A percentile compares a stretch with the other conserved stretches of the same genome.
Evolutionary conservation across 35 echinoderm and acorn worm genomes (phyloP).

Genomic region (Hemicentrotus pulcherrimus): DNA sequence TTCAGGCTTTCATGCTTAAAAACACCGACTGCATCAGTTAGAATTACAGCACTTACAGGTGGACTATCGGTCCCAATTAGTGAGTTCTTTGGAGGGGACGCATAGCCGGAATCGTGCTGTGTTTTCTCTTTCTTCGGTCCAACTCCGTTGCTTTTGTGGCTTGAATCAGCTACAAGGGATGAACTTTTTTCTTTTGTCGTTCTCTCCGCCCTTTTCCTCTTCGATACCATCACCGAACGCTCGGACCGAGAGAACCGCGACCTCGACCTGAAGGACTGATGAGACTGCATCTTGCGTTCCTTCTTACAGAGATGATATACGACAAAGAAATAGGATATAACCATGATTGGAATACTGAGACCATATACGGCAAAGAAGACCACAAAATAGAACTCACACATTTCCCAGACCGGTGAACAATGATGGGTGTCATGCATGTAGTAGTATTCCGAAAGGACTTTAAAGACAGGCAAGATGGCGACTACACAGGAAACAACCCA

Average conservation of each 20-base stretch:
- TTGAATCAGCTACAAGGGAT: neutral
- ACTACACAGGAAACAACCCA: conserved; percentile 2
- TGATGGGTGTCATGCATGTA: conserved; percentile 49
- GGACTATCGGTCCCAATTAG: neutral
- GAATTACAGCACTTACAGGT: neutral
- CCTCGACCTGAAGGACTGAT: conserved; percentile 30
- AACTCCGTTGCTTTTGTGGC: neutral
- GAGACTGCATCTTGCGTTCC: conserved; percentile 43
- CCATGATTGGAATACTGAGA: conserved; percentile 24
- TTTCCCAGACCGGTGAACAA: conserved; percentile 29
- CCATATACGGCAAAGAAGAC: conserved; percentile 32
- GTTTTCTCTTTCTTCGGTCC: neutral
- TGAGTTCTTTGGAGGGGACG: neutral
- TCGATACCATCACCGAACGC: neutral
- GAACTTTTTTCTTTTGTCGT: neutral
- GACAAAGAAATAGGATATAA: conserved; percentile 32
- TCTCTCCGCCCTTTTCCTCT: neutral
- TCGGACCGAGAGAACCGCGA: neutral
- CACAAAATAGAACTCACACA: conserved; percentile 32
- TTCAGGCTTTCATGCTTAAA: neutral
- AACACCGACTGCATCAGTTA: neutral
- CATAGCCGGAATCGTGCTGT: neutral
- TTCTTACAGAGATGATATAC: conserved; percentile 42
- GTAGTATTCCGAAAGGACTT: neutral
- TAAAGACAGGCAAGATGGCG: neutral